Evolutionary conservation across 2,797 vertebrate species (phyloP).

Genomic region (Epinephelus malabaricus): DNA sequence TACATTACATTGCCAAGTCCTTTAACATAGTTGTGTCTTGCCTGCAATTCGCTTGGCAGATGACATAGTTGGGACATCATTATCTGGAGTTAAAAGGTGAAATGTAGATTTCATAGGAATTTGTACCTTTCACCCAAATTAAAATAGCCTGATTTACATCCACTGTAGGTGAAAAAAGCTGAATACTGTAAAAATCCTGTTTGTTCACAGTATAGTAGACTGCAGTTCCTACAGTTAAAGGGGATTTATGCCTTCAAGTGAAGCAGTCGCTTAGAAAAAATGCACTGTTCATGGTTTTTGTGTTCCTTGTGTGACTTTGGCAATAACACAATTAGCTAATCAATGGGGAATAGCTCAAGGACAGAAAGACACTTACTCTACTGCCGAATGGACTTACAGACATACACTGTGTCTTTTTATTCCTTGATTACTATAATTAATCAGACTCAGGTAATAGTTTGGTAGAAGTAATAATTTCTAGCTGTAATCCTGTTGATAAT

Average conservation of each 20-base stretch:
- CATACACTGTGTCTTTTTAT: background rate
- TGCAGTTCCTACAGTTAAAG: background rate
- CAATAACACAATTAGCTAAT: constrained; percentile 2
- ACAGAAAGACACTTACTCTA: background rate
- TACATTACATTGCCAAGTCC: constrained; percentile 53
- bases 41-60: constrained; percentile 49
- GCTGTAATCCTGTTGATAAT: background rate
- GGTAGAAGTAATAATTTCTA: background rate
- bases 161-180: background rate
- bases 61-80: constrained; percentile 49
- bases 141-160: constrained; percentile 6
- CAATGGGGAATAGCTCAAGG: background rate
- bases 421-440: background rate
- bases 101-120: constrained; percentile 36
- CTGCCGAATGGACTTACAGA: too few species aligned
- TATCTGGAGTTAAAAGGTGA: constrained; percentile 42
- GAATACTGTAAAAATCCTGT: constrained; percentile 22
- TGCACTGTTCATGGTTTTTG: background rate
- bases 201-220: background rate
- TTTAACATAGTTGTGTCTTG: constrained; percentile 39
- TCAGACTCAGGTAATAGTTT: background rate
- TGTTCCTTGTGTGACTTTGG: constrained; percentile 5
- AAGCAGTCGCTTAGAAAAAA: background rate
- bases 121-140: constrained; percentile 48
- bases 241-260: constrained; percentile 10